Evolutionary conservation across 2,113 vertebrate genomes (phyloP).

Genomic region (Cyanistes caeruleus): DNA sequence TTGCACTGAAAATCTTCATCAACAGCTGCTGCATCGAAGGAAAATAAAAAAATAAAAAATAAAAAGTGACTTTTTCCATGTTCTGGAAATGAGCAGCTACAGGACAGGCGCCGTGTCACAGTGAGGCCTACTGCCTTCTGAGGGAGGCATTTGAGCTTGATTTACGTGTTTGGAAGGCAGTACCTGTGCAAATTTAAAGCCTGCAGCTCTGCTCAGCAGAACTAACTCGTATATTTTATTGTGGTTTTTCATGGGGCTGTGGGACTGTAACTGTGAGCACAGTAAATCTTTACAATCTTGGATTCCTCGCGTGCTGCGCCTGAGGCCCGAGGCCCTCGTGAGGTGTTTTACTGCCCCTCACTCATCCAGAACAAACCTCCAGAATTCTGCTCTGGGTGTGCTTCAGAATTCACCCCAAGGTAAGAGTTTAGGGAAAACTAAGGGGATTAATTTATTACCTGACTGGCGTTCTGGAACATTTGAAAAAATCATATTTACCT

Average conservation of each 20-base stretch:
- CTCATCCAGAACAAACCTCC: neutral
- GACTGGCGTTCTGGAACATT: neutral
- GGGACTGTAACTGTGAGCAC: neutral
- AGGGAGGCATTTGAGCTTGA: neutral
- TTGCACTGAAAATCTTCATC: neutral
- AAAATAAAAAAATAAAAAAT: neutral
- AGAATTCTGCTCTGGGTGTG: neutral
- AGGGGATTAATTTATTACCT: neutral
- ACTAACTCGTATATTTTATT: neutral
- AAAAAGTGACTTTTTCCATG: neutral
- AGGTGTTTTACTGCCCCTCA: neutral
- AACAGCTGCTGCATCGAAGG: neutral
- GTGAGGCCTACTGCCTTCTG: neutral
- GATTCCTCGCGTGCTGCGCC: neutral
- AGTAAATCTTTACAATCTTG: neutral
- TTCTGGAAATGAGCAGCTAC: neutral
- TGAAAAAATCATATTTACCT: neutral
- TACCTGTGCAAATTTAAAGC: neutral
- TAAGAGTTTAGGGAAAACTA: neutral
- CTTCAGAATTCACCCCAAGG: neutral
- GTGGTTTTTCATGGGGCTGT: neutral
- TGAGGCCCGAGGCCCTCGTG: fast-evolving
- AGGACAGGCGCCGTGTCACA: fast-evolving
- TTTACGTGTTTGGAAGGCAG: neutral
- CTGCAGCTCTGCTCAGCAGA: neutral